These are phyloP conservation scores for Henicopernis longicauda DNA, from an alignment of 2,113 vertebrate species.

Conservation along the genomic window DNA sequence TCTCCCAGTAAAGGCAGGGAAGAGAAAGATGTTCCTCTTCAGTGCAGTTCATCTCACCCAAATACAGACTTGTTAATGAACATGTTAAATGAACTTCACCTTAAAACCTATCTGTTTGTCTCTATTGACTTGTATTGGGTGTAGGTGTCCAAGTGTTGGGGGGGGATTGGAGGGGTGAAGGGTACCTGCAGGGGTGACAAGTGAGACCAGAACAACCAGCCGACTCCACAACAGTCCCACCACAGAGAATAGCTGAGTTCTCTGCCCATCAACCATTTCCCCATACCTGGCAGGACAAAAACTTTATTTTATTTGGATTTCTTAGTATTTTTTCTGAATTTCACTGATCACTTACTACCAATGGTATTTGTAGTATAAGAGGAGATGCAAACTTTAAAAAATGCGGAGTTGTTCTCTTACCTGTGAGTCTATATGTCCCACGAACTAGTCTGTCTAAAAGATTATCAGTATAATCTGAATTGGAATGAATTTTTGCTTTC, in stretches of 20 bases:
- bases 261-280: neutral
- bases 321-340: neutral
- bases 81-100: neutral
- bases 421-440: neutral
- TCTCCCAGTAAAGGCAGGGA: neutral
- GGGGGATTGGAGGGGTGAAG: accelerated
- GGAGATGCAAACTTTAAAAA: neutral
- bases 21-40: neutral
- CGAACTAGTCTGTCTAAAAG: neutral
- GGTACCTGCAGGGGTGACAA: neutral
- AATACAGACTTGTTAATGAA: neutral
- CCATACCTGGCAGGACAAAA: neutral
- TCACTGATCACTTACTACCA: neutral
- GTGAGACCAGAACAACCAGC: neutral
- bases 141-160: neutral
- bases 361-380: neutral
- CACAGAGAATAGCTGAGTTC: neutral
- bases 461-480: neutral
- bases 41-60: neutral
- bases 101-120: neutral
- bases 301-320: neutral
- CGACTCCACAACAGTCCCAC: accelerated
- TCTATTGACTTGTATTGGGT: neutral
- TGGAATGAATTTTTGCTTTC: neutral
- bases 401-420: neutral